These are phyloP conservation scores for Phania funesta DNA, from an alignment of 2,888 invertebrate species.

Conservation along the genomic window DNA sequence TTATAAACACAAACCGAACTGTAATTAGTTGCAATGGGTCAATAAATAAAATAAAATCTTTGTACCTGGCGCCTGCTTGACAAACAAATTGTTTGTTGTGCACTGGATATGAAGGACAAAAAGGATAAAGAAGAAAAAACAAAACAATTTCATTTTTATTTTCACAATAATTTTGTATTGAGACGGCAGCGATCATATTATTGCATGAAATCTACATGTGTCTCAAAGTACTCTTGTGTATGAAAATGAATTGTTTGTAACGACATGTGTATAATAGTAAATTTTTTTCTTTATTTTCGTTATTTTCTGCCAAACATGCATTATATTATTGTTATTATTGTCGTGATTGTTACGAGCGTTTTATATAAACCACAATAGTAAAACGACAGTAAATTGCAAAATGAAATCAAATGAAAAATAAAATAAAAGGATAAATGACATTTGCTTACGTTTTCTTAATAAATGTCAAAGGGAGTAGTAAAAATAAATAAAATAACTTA, in stretches of 20 bases:
- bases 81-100: background rate
- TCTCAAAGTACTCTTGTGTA: background rate
- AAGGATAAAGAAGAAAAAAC: background rate
- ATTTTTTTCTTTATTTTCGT: conserved; percentile 27
- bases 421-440: conserved; percentile 1
- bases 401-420: conserved; percentile 23
- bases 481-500: background rate
- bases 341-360: conserved; percentile 22
- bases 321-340: conserved; percentile 26
- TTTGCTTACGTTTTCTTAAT: conserved; percentile 15
- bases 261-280: conserved; percentile 11
- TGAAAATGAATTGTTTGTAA: background rate
- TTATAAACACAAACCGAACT: too few species aligned
- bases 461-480: background rate
- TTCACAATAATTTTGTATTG: background rate
- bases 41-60: background rate
- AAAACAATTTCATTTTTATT: background rate
- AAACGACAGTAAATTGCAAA: conserved; percentile 24
- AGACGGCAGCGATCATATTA: background rate
- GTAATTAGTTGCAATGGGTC: too few species aligned
- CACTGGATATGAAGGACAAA: background rate
- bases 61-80: background rate
- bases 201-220: background rate
- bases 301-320: conserved; percentile 51
- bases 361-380: conserved; percentile 22